Evolutionary conservation across 1,140 invertebrate species (phyloP).

Genomic region (Daktulosphaira vitifoliae): DNA sequence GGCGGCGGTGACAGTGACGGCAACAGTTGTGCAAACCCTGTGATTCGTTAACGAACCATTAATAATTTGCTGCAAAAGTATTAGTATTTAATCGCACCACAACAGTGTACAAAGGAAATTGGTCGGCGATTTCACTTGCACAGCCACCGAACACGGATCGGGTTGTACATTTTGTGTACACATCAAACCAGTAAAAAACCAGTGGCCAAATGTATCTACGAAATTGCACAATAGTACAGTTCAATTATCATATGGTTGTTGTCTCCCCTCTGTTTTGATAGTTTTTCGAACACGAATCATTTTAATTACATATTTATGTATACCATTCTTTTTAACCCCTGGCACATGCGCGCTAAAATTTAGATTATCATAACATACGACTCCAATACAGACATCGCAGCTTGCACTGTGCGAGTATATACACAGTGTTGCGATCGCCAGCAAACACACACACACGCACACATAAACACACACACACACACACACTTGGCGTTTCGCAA

Average conservation of each 20-base stretch:
- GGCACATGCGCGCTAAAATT: conserved; percentile 6
- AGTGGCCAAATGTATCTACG: background rate
- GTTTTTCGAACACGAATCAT: too few relatives aligned
- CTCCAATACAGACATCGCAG: background rate
- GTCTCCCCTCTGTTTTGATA: too few relatives aligned
- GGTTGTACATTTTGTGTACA: too few relatives aligned
- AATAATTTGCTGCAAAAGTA: conserved; percentile 12
- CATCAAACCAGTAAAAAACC: too few relatives aligned
- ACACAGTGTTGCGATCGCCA: background rate
- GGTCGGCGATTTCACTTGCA: too few relatives aligned
- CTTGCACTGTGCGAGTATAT: background rate
- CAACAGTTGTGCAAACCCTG: conserved; percentile 1
- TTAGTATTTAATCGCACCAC: too few relatives aligned
- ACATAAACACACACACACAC: background rate
- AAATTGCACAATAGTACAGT: conserved; percentile 16
- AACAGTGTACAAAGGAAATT: too few relatives aligned
- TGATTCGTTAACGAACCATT: conserved; percentile 21
- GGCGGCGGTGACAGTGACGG: background rate
- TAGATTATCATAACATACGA: conserved; percentile 20
- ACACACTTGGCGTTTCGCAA: conserved; percentile 29
- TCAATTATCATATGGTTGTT: too few relatives aligned
- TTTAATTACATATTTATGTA: too few relatives aligned
- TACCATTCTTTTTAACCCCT: background rate
- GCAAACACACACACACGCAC: background rate
- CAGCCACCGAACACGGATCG: too few relatives aligned